phyloP scores from a whole-genome alignment of 2,113 vertebrate species.

The Vanacampus margaritifer region DNA sequence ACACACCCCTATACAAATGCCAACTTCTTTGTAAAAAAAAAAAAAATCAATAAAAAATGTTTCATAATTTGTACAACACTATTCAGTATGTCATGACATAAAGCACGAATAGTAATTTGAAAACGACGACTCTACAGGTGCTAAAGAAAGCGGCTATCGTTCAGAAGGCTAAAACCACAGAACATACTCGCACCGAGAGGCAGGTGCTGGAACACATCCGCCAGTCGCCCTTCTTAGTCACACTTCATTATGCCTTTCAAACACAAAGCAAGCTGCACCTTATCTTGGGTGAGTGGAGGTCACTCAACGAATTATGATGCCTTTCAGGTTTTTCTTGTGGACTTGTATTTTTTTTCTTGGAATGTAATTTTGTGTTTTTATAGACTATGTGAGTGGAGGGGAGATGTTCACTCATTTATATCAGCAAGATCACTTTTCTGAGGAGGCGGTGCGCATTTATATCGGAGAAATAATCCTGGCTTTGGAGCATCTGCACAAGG shows the following conservation, averaged over 20 bases:
- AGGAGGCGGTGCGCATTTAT: constrained; percentile 86
- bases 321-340: constrained; percentile 13
- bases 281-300: constrained; percentile 78
- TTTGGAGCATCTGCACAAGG: constrained; percentile 89
- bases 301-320: not conserved
- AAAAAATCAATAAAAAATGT: too few relatives aligned
- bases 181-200: constrained; percentile 87
- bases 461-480: constrained; percentile 87
- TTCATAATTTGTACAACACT: not conserved
- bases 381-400: constrained; percentile 89
- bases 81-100: not conserved
- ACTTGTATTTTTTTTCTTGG: constrained; percentile 5
- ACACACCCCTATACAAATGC: too few relatives aligned
- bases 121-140: constrained; percentile 60
- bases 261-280: constrained; percentile 89
- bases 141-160: constrained; percentile 89
- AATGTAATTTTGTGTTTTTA: constrained; percentile 33
- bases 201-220: constrained; percentile 88
- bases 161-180: constrained; percentile 86
- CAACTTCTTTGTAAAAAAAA: too few relatives aligned
- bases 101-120: not conserved
- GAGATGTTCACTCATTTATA: constrained; percentile 93
- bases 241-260: constrained; percentile 91
- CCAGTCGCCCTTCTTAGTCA: constrained; percentile 88
- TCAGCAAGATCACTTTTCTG: constrained; percentile 86